Evolutionary conservation across 2,113 vertebrate species (phyloP).

Genomic region (Serinus canaria): DNA sequence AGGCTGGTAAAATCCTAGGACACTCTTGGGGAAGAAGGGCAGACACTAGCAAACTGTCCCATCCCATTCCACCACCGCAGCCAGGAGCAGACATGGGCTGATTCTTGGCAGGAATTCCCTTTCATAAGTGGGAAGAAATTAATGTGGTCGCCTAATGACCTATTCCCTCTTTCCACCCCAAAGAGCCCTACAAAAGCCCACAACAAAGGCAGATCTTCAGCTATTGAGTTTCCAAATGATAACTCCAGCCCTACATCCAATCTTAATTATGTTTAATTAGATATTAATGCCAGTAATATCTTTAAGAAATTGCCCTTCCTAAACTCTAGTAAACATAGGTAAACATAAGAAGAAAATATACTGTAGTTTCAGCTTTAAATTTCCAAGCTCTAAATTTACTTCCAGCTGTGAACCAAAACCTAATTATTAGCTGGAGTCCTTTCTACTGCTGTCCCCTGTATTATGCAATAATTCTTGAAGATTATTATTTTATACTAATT

Average conservation of each 20-base stretch:
- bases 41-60: neutral
- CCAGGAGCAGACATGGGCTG: neutral
- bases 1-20: neutral
- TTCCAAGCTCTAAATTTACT: neutral
- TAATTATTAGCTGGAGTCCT: neutral
- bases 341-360: neutral
- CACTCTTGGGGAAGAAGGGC: rapidly evolving
- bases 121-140: neutral
- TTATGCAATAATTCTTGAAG: neutral
- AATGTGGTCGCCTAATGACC: neutral
- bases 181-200: neutral
- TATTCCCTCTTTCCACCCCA: neutral
- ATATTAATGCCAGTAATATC: neutral
- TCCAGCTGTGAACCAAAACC: neutral
- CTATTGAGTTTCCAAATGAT: neutral
- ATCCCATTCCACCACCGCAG: neutral
- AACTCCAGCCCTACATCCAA: neutral
- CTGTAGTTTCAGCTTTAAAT: neutral
- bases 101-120: neutral
- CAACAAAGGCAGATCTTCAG: neutral
- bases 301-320: neutral
- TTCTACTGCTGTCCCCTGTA: neutral
- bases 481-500: neutral
- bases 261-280: neutral
- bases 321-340: neutral